Conservation (phyloP, 2,113 vertebrate species). For the Cryptomyrus ogoouensis region DNA sequence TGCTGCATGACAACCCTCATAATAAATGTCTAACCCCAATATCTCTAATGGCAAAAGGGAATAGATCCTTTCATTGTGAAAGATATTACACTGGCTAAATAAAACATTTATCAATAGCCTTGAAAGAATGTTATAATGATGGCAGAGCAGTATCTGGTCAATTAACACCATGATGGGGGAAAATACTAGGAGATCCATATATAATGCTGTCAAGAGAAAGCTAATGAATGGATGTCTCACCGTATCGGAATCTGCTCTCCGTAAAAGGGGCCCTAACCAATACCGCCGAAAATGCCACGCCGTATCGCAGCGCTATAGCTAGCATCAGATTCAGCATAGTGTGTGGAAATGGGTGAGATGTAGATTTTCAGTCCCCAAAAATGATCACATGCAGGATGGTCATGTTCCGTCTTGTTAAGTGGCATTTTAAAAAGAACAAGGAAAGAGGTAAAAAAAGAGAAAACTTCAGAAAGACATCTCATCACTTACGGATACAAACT, state of each 20-base stretch:
- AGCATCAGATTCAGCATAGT: background rate
- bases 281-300: background rate
- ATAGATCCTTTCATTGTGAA: constrained; percentile 1
- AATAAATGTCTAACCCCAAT: background rate
- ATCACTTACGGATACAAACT: background rate
- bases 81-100: background rate
- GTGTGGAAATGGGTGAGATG: background rate
- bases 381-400: background rate
- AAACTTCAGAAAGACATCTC: background rate
- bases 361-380: background rate
- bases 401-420: background rate
- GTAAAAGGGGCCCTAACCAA: background rate
- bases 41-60: background rate
- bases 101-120: background rate
- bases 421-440: background rate
- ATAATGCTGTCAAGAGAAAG: background rate
- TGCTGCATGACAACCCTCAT: background rate
- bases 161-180: background rate
- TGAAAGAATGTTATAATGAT: background rate
- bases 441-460: background rate
- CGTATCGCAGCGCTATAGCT: background rate
- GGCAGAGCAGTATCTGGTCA: background rate
- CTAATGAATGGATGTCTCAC: background rate
- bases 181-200: background rate
- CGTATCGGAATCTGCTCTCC: background rate